Evolutionary conservation across 2,888 invertebrate genomes (phyloP).

Genomic region (Drosophila monieri): DNA sequence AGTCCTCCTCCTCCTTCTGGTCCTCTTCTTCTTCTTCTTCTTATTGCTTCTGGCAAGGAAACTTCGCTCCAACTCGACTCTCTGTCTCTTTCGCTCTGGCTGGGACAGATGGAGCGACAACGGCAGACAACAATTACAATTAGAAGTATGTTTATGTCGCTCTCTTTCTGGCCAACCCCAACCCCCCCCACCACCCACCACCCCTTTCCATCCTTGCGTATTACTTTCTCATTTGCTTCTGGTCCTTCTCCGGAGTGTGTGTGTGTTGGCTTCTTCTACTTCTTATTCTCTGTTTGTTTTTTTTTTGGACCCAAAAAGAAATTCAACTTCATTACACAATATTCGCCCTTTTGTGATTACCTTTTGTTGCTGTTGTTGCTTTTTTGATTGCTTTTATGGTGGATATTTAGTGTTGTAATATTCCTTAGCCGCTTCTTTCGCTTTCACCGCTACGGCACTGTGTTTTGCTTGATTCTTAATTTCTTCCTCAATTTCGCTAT

Average conservation of each 20-base stretch:
- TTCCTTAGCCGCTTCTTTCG: conserved; percentile 30
- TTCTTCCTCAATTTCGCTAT: conserved; percentile 28
- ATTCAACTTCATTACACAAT: conserved; percentile 80
- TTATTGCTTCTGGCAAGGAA: background rate
- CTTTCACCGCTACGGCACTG: conserved; percentile 22
- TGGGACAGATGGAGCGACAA: background rate
- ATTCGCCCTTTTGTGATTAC: conserved; percentile 49
- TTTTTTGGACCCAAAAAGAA: conserved; percentile 14
- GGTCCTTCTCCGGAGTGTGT: background rate
- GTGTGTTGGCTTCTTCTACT: conserved; percentile 6
- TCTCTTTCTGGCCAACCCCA: conserved; percentile 12
- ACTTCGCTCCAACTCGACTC: background rate
- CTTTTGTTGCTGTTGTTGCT: conserved; percentile 35
- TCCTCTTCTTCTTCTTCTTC: background rate
- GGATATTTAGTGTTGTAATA: conserved; percentile 35
- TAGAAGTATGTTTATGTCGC: conserved; percentile 61
- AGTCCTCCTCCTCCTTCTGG: background rate
- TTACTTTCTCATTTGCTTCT: conserved; percentile 43
- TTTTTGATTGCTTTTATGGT: conserved; percentile 37
- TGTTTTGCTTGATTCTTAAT: conserved; percentile 36
- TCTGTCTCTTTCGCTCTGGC: background rate
- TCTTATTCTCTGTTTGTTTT: conserved; percentile 3
- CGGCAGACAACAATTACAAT: conserved; percentile 64
- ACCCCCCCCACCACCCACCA: background rate
- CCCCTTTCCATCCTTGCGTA: conserved; percentile 7